These are phyloP conservation scores for Amphiprion percula DNA, from an alignment of 2,113 vertebrate genomes.

Conservation along the genomic window DNA sequence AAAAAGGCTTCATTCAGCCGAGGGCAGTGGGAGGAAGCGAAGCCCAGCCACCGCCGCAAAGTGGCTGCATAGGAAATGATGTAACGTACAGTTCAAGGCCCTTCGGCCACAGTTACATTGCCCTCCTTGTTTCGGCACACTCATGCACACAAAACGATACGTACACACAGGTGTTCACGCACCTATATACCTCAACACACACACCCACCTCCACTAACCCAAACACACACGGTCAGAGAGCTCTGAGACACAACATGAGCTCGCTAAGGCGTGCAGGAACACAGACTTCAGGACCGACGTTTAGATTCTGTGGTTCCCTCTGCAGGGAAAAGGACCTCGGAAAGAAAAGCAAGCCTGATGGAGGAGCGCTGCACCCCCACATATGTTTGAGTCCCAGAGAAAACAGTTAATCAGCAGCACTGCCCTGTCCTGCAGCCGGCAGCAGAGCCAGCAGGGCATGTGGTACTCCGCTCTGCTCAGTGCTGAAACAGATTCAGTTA, in stretches of 20 bases:
- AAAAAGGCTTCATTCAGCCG: slow-evolving; percentile 84
- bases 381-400: slow-evolving; percentile 65
- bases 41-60: slow-evolving; percentile 75
- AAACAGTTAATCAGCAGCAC: slow-evolving; percentile 67
- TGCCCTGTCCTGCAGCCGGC: slow-evolving; percentile 42
- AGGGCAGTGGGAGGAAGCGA: slow-evolving; percentile 79
- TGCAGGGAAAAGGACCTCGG: slow-evolving; percentile 58
- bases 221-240: slow-evolving; percentile 74
- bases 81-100: slow-evolving; percentile 75
- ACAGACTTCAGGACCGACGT: slow-evolving; percentile 61
- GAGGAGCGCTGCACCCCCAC: slow-evolving; percentile 48
- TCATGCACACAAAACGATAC: slow-evolving; percentile 31
- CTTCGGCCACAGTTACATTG: slow-evolving; percentile 75
- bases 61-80: slow-evolving; percentile 86
- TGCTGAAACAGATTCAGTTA: slow-evolving; percentile 58
- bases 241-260: slow-evolving; percentile 78
- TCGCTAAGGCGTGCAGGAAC: slow-evolving; percentile 67
- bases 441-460: slow-evolving; percentile 42
- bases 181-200: slow-evolving; percentile 34
- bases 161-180: slow-evolving; percentile 51
- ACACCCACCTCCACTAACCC: slow-evolving; percentile 58
- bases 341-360: slow-evolving; percentile 75
- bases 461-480: slow-evolving; percentile 51
- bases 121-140: slow-evolving; percentile 78
- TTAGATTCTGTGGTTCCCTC: slow-evolving; percentile 76